Percentiles rank a stretch among this genome's conserved stretches.
These are phyloP conservation scores for Drosophila arawakana DNA, from an alignment of 1,140 invertebrate genomes.

Conservation along the genomic window DNA sequence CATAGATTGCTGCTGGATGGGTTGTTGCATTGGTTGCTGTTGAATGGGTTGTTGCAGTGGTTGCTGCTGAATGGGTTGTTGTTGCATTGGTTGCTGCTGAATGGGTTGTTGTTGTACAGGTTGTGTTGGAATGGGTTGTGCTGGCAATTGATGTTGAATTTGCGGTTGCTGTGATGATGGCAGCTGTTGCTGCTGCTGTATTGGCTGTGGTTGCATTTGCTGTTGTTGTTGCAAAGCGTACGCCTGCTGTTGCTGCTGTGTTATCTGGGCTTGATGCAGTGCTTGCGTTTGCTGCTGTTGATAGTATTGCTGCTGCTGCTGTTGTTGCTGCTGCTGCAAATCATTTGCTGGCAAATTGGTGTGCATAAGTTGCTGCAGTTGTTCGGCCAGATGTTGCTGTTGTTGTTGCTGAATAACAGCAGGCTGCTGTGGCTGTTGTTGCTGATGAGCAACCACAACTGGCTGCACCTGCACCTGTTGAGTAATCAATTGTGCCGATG, in stretches of 20 bases:
- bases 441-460: constrained; percentile 27
- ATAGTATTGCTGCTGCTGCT: constrained; percentile 30
- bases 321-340: constrained; percentile 58
- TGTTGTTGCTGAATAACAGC: constrained; percentile 83
- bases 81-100: constrained; percentile 35
- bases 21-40: constrained; percentile 49
- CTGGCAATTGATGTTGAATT: constrained; percentile 34
- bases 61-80: constrained; percentile 42
- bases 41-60: constrained; percentile 52
- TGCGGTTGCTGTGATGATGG: constrained; percentile 46
- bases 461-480: constrained; percentile 56
- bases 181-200: constrained; percentile 46
- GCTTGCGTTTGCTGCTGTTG: constrained; percentile 55
- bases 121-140: constrained; percentile 20
- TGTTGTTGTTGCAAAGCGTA: constrained; percentile 44
- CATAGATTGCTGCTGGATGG: constrained; percentile 39
- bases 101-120: constrained; percentile 6
- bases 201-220: constrained; percentile 62
- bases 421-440: constrained; percentile 23
- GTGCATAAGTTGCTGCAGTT: constrained; percentile 72
- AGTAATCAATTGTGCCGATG: constrained; percentile 42
- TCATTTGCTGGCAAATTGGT: constrained; percentile 58
- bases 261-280: constrained; percentile 37
- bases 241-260: constrained; percentile 50
- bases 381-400: constrained; percentile 74